These are phyloP conservation scores for Hypothenemus hampei DNA, from an alignment of 1,140 invertebrate species.

Conservation along the genomic window DNA sequence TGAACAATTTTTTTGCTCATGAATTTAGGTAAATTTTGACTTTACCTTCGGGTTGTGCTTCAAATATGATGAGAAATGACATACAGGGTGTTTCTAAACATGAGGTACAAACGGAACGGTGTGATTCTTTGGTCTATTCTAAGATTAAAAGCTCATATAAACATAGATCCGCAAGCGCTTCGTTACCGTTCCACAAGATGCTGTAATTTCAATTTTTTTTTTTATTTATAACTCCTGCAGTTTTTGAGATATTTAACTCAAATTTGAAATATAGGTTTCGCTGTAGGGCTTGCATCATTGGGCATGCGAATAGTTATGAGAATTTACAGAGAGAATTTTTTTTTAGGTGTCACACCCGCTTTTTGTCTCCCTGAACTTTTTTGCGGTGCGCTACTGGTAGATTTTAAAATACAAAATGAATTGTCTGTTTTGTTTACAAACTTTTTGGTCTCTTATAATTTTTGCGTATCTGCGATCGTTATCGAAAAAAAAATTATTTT, in stretches of 20 bases:
- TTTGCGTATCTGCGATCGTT: no score
- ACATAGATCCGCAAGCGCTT: no score
- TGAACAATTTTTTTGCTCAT: no score
- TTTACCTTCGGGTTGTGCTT: background rate
- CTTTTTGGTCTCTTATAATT: no score
- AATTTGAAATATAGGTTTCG: background rate
- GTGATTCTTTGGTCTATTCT: background rate
- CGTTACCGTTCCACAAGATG: no score
- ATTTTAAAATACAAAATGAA: no score
- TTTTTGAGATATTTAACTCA: background rate
- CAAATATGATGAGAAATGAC: background rate
- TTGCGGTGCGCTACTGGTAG: no score
- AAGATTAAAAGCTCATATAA: background rate
- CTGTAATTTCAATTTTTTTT: no score
- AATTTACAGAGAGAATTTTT: background rate
- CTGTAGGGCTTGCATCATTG: background rate
- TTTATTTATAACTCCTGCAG: background rate
- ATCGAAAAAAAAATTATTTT: no score
- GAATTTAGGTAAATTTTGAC: no score
- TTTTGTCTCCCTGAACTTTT: background rate
- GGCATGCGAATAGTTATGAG: background rate
- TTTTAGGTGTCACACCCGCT: background rate
- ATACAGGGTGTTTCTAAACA: background rate
- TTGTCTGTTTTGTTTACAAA: no score
- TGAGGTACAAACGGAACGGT: background rate